Base-by-base conservation (phyloP, 2,888 invertebrate species). In the Drosophila seclusa region DNA sequence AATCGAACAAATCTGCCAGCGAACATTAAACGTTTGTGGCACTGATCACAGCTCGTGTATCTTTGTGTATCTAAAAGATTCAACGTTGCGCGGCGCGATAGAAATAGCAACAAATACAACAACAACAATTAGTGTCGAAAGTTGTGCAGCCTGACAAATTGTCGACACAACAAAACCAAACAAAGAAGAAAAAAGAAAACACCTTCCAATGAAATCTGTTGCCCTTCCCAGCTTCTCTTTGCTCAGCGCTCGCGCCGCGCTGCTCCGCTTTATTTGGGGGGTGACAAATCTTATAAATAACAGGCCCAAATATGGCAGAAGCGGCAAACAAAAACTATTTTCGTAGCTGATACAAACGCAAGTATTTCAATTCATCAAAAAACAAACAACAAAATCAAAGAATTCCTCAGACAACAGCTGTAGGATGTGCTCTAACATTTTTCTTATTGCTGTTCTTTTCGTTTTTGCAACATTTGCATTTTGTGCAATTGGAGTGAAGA, bases 11-110 rank as follows among this genome's bases (percentile, higher is more conserved):
- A 86, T 85, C 86, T 80, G 53, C 36, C 32, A 31, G 54, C 45
- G 65, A 75, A 83, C 70, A 71, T 57, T 87, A 84, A 84, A 82
- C 87, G 85, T 69, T 78, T 76, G 61, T 75, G 85, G 70, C 89
- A 80, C 76, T 80, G 85, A 86, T 86, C 81, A 73, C 67, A 55
- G 73, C 50, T 60, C 65, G 38, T 54, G 52, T 55, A 45, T 38
- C 48, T 67, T 54, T 67, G 24, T 54, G 38, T 55, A 72, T 59
- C 64, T 38, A 40, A 45, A 11, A 55, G 59, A 55, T 52, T n/a
- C 63, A 49, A 27, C 36, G 16, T 13, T 29, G 31, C 32, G 32
- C 38, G 36, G 49, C 36, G 49, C 31, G 65, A 57, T 66, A 32
- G 64, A 70, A 69, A 69, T 69, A 69, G 69, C 48, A 65, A 29